Conservation (phyloP, 2,888 invertebrate genomes). For the Microplitis manilae region DNA sequence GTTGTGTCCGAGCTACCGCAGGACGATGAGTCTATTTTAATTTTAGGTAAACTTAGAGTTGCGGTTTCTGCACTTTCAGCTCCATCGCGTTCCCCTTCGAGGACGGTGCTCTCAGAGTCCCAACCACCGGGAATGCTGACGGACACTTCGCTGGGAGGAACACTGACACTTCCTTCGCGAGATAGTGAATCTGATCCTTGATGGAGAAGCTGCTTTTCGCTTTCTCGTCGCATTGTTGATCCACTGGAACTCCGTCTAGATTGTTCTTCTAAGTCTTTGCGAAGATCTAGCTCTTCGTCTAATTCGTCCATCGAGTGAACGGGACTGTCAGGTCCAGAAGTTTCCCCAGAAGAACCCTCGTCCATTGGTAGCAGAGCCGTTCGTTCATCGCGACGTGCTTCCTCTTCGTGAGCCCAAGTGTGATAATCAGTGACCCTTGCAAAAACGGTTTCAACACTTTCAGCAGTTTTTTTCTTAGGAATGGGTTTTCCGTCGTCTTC, state of each 20-base stretch:
- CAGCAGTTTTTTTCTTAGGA: slow-evolving; percentile 65
- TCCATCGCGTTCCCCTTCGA: slow-evolving; percentile 66
- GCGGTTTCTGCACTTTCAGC: slow-evolving; percentile 65
- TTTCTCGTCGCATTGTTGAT: slow-evolving; percentile 63
- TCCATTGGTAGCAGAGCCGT: slow-evolving; percentile 55
- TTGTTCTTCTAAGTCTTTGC: slow-evolving; percentile 72
- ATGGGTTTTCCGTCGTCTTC: slow-evolving; percentile 62
- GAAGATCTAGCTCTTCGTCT: slow-evolving; percentile 75
- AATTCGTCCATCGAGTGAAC: slow-evolving; percentile 81
- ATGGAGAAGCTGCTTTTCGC: slow-evolving; percentile 59
- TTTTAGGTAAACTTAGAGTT: slow-evolving; percentile 72
- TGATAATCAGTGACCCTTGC: slow-evolving; percentile 74
- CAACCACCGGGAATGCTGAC: slow-evolving; percentile 69
- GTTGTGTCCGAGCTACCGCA: slow-evolving; percentile 65
- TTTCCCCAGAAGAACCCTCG: slow-evolving; percentile 86
- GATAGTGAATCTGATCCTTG: slow-evolving; percentile 67
- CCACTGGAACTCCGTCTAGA: slow-evolving; percentile 71
- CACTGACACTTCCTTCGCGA: slow-evolving; percentile 70
- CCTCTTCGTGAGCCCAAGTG: slow-evolving; percentile 70
- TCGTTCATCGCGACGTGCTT: slow-evolving; percentile 64
- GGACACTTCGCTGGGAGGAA: slow-evolving; percentile 69
- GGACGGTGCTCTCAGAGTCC: slow-evolving; percentile 69
- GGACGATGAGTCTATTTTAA: slow-evolving; percentile 72
- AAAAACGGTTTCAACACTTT: slow-evolving; percentile 69
- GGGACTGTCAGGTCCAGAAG: slow-evolving; percentile 91